Evolutionary conservation across 1,140 invertebrate species (phyloP).

Genomic region (Lasioglossum albipes): DNA sequence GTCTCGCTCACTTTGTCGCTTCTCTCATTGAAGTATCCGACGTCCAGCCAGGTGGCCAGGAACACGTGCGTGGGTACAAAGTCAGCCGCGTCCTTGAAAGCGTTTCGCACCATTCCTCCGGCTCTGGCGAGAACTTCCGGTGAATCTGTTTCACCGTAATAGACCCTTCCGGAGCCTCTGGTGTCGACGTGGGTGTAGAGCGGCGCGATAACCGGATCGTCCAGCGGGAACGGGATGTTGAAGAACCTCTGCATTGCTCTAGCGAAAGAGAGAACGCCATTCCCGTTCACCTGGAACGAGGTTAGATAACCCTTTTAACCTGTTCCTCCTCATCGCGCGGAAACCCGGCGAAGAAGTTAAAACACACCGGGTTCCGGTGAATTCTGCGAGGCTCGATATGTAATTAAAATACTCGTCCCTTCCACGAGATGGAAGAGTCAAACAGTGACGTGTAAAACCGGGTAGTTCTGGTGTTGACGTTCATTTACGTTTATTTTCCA

Average conservation of each 20-base stretch:
- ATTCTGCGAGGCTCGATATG: background rate
- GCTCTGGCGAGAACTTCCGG: slow-evolving; percentile 84
- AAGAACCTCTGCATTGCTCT: slow-evolving; percentile 91
- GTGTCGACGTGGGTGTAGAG: slow-evolving; percentile 96
- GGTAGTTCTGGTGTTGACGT: too few species aligned
- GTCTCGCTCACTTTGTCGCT: slow-evolving; percentile 80
- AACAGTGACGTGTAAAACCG: too few species aligned
- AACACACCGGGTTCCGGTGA: too few species aligned
- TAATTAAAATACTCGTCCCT: slow-evolving; percentile 19
- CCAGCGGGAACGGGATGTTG: slow-evolving; percentile 93
- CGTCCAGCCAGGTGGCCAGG: slow-evolving; percentile 86
- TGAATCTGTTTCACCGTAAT: slow-evolving; percentile 88
- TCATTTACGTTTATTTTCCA: too few species aligned
- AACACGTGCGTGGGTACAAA: slow-evolving; percentile 84
- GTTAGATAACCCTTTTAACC: background rate
- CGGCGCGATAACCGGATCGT: slow-evolving; percentile 93
- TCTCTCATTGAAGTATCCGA: slow-evolving; percentile 83
- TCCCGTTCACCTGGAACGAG: slow-evolving; percentile 90
- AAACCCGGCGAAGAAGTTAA: background rate
- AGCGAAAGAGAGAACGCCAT: slow-evolving; percentile 94
- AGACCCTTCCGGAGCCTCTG: slow-evolving; percentile 86
- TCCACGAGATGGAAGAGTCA: background rate
- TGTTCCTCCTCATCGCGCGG: background rate
- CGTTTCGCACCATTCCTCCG: slow-evolving; percentile 83
- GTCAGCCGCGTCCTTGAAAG: slow-evolving; percentile 84